phyloP scores from a whole-genome alignment of 2,888 invertebrate species.

The Biston betularia region DNA sequence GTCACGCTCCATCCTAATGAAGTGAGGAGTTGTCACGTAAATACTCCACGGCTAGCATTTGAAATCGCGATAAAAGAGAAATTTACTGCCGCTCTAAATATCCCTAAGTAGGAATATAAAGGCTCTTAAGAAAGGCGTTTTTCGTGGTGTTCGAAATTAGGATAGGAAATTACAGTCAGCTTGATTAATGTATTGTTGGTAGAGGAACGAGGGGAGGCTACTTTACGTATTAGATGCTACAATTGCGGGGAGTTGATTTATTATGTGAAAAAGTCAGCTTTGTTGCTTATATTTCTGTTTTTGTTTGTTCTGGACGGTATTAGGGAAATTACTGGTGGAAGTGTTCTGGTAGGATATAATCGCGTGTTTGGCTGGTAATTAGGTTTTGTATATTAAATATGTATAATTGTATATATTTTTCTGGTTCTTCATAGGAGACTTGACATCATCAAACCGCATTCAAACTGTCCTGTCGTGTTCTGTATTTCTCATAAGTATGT shows the following conservation, averaged over 20 bases:
- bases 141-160: conserved; percentile 49
- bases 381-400: not conserved
- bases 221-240: conserved; percentile 38
- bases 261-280: conserved; percentile 35
- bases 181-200: conserved; percentile 48
- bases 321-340: conserved; percentile 5
- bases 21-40: conserved; percentile 79
- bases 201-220: conserved; percentile 35
- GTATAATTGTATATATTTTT: no score
- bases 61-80: conserved; percentile 77
- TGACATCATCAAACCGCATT: no score
- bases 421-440: no score
- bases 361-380: not conserved
- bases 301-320: conserved; percentile 10
- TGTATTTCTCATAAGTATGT: no score
- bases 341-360: not conserved
- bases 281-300: conserved; percentile 13
- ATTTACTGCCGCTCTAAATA: conserved; percentile 73
- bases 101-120: conserved; percentile 51
- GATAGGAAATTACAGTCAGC: conserved; percentile 45
- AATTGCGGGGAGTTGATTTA: conserved; percentile 33
- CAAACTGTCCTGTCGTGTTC: no score
- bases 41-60: conserved; percentile 70
- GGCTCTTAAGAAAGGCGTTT: conserved; percentile 45
- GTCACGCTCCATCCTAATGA: conserved; percentile 76